These are phyloP conservation scores for Drosophila burlai DNA, from an alignment of 1,140 invertebrate genomes.

Conservation along the genomic window DNA sequence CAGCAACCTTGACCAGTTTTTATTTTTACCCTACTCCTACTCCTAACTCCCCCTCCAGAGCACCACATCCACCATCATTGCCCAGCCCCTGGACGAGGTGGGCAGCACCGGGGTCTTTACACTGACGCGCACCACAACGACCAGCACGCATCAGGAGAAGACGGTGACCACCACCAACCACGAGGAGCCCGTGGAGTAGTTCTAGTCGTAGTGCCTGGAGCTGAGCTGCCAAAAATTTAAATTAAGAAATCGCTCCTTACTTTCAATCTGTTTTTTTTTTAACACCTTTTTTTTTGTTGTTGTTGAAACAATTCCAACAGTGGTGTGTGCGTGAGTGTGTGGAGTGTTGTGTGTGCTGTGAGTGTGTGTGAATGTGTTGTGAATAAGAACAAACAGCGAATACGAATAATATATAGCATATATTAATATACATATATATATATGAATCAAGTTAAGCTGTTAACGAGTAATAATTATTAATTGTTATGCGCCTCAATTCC, in stretches of 20 bases:
- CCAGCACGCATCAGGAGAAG: constrained; percentile 47
- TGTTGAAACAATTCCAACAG: constrained; percentile 25
- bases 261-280: neutral
- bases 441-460: constrained; percentile 52
- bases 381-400: constrained; percentile 6
- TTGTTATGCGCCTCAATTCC: constrained; percentile 35
- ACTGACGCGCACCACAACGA: constrained; percentile 58
- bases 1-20: neutral
- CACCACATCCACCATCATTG: constrained; percentile 80
- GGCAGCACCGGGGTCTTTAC: constrained; percentile 76
- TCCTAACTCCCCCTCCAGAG: constrained; percentile 37
- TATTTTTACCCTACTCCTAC: neutral
- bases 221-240: constrained; percentile 9
- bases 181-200: constrained; percentile 27
- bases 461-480: constrained; percentile 49
- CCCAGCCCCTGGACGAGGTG: constrained; percentile 74
- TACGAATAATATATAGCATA: constrained; percentile 16
- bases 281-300: constrained; percentile 31
- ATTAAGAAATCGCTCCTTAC: constrained; percentile 1
- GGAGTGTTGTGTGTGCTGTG: constrained; percentile 11
- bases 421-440: constrained; percentile 2
- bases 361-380: constrained; percentile 9
- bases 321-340: constrained; percentile 24
- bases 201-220: neutral
- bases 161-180: constrained; percentile 42